Base-by-base conservation (phyloP, 2,888 invertebrate species). In the Agrypnus murinus region DNA sequence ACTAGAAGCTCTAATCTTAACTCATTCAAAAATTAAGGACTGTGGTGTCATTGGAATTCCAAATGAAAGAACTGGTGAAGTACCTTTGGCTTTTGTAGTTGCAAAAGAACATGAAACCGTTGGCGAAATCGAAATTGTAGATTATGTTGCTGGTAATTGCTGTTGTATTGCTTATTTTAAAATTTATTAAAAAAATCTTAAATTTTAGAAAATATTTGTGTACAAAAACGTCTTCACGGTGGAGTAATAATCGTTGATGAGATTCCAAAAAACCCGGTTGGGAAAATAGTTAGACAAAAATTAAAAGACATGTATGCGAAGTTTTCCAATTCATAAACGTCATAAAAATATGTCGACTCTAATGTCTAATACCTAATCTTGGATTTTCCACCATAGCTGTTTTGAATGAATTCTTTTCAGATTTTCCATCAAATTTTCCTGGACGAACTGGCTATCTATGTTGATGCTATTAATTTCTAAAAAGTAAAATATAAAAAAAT, bases 31-130 rank as follows among this genome's bases (percentile, higher is more conserved):
- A 55, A 89, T 96, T 53, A 88, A 89, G 59, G 95, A 95, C 80
- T 92, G 89, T 19, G 95, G 93, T 32, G 95, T 96, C 34, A 89
- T 95, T 79, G 95, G 95, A 12, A 83, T 89, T 58, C 91, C 92
- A 0, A 89, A 94, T 82, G 91, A 91, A 79, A 81, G 80, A 50
- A 90, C 91, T 34, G 94, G 95, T 9, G 94, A 93, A 82, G 85
- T 93, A 59, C 93, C 94, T 9, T 77, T 89, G 73, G 94, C 93
- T 0, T 93, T 92, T 83, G 88, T 94, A 6, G 93, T 93, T 7
- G 87, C 86, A 58, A 90, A 90, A 80, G 85, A 87, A 0, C 84
- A 83, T 75, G 81, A 83, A 0, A 77, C 81, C 0, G 79, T 90
- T 63, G 88, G 87, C 0, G 88, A 87, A 74, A 46, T 65, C 9